Percentiles rank a stretch among this genome's conserved stretches.
These are phyloP conservation scores for Drosophila kanekoi DNA, from an alignment of 2,888 invertebrate species.

Conservation along the genomic window DNA sequence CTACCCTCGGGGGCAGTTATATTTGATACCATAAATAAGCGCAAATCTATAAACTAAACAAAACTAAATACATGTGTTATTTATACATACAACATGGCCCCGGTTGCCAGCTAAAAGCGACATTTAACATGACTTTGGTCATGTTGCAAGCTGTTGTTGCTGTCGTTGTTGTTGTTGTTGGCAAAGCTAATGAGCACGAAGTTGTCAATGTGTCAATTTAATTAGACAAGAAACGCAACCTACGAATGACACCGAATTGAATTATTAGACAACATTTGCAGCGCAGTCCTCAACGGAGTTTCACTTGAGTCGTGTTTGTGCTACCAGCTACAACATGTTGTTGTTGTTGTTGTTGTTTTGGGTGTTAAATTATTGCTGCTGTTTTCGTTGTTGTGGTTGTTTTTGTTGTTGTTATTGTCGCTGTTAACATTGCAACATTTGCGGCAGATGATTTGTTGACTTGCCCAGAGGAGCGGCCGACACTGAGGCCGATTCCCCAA, in stretches of 20 bases:
- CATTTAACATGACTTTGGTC: slow-evolving; percentile 55
- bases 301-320: slow-evolving; percentile 24
- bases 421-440: slow-evolving; percentile 65
- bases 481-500: slow-evolving; percentile 11
- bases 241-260: slow-evolving; percentile 76
- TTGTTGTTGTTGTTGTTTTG: slow-evolving; percentile 18
- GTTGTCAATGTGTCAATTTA: slow-evolving; percentile 83
- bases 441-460: slow-evolving; percentile 55
- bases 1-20: slow-evolving; percentile 33
- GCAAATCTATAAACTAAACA: slow-evolving; percentile 81
- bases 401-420: slow-evolving; percentile 31
- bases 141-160: slow-evolving; percentile 27
- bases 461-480: not conserved
- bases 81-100: slow-evolving; percentile 29
- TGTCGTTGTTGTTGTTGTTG: slow-evolving; percentile 37
- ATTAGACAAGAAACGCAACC: slow-evolving; percentile 79
- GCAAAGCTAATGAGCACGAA: slow-evolving; percentile 78
- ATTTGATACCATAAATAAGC: slow-evolving; percentile 74
- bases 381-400: slow-evolving; percentile 1
- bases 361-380: slow-evolving; percentile 33
- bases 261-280: slow-evolving; percentile 75
- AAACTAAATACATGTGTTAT: slow-evolving; percentile 72
- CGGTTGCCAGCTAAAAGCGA: slow-evolving; percentile 24
- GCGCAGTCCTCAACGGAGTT: slow-evolving; percentile 24
- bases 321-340: slow-evolving; percentile 15